Percentiles rank a stretch among this genome's conserved stretches.
Evolutionary conservation across 2,888 invertebrate genomes (phyloP).

Genomic region (Callyntrura guangdongensis): DNA sequence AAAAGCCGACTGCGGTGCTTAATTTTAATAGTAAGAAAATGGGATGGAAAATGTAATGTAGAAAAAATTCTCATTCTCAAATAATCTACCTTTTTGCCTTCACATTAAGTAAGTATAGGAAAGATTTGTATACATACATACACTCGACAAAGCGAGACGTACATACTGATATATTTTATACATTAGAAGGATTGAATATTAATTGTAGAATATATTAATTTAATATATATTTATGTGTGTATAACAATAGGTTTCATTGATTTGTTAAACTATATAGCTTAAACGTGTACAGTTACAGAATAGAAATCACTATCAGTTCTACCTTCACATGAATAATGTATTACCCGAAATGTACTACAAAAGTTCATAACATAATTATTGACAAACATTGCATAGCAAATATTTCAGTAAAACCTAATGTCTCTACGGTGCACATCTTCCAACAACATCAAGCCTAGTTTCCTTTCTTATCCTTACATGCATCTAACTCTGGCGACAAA

Average conservation of each 20-base stretch:
- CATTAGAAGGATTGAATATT: constrained; percentile 6
- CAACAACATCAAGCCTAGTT: constrained; percentile 52
- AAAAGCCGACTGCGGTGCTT: constrained; percentile 65
- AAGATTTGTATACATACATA: constrained; percentile 46
- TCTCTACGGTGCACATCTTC: not conserved
- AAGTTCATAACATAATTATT: constrained; percentile 9
- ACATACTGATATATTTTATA: constrained; percentile 5
- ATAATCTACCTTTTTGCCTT: constrained; percentile 35
- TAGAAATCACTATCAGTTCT: constrained; percentile 40
- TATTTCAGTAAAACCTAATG: not conserved
- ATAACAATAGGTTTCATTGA: not conserved
- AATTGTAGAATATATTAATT: constrained; percentile 16
- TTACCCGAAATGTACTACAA: constrained; percentile 14
- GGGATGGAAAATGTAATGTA: constrained; percentile 55
- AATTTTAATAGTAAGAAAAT: constrained; percentile 45
- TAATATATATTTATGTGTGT: not conserved
- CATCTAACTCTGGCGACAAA: not conserved
- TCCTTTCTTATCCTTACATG: not conserved
- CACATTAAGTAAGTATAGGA: constrained; percentile 43
- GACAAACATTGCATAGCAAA: constrained; percentile 52
- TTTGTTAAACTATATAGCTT: constrained; percentile 22
- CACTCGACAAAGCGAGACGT: constrained; percentile 32
- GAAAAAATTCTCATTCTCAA: constrained; percentile 43
- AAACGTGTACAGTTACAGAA: not conserved
- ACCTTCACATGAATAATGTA: constrained; percentile 11